A percentile compares a stretch with the other conserved stretches of the same genome.
phyloP scores from a whole-genome alignment of 2,797 vertebrate species.

The Australoheros facetus region DNA sequence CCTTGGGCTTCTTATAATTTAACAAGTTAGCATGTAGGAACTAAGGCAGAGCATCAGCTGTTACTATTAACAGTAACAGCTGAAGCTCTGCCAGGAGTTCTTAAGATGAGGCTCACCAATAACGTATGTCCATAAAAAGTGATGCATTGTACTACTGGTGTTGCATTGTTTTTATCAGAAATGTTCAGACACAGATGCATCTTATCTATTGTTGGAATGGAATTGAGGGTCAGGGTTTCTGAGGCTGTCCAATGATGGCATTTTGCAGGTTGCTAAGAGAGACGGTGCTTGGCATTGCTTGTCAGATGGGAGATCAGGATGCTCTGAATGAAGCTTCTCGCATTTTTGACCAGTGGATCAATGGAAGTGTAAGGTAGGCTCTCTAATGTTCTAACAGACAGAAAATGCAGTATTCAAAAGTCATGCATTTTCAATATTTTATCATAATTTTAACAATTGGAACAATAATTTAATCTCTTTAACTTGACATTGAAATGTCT shows the following conservation, averaged over 20 bases:
- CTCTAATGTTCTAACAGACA: neutral
- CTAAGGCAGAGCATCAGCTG: too few relatives aligned
- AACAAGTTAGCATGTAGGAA: too few relatives aligned
- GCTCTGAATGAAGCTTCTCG: constrained; percentile 77
- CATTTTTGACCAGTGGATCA: constrained; percentile 84
- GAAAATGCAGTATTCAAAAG: neutral
- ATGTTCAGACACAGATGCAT: neutral
- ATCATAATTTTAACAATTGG: neutral
- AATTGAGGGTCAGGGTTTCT: neutral
- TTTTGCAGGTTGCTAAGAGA: constrained; percentile 87
- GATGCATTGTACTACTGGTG: neutral
- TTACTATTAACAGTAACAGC: too few relatives aligned
- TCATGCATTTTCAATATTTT: neutral
- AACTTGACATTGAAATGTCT: neutral
- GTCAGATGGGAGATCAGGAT: constrained; percentile 81
- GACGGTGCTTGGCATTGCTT: constrained; percentile 86
- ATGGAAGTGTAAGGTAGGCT: constrained; percentile 65
- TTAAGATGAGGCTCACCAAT: too few relatives aligned
- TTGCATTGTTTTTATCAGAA: neutral
- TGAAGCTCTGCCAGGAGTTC: too few relatives aligned
- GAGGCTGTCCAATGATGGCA: neutral
- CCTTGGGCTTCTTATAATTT: too few relatives aligned
- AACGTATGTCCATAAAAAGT: neutral
- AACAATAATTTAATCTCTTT: neutral
- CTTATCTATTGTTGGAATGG: neutral